These are phyloP conservation scores for Lates japonicus DNA, from an alignment of 2,797 vertebrate genomes.

Conservation along the genomic window DNA sequence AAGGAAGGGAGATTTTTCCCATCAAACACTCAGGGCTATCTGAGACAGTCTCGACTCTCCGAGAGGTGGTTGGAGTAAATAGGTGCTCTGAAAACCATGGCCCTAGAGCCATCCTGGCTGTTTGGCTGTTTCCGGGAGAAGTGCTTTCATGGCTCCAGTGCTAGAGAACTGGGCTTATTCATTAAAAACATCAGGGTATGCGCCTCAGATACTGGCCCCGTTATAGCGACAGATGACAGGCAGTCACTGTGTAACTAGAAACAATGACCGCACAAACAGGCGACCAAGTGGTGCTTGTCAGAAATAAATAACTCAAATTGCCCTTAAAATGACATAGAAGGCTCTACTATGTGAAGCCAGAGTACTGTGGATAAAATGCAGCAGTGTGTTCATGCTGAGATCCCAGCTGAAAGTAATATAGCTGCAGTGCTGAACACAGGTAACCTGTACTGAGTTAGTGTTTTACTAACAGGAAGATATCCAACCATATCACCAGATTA, in stretches of 20 bases:
- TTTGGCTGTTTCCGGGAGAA: constrained; percentile 26
- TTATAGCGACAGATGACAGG: constrained; percentile 47
- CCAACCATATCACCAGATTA: too few species aligned
- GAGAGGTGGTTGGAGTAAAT: constrained; percentile 58
- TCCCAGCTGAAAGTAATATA: neutral
- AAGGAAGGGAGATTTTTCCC: constrained; percentile 69
- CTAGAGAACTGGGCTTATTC: constrained; percentile 14
- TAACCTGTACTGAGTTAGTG: neutral
- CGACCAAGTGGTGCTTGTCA: constrained; percentile 33
- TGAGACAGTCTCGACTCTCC: constrained; percentile 53
- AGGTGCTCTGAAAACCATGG: constrained; percentile 62
- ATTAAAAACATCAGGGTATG: constrained; percentile 44
- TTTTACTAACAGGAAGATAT: too few species aligned
- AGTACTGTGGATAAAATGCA: neutral
- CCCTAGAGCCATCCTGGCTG: constrained; percentile 34
- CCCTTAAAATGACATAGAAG: constrained; percentile 29
- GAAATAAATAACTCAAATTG: constrained; percentile 30
- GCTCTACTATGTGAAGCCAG: constrained; percentile 5
- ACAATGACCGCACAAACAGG: constrained; percentile 35
- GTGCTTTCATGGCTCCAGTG: constrained; percentile 11
- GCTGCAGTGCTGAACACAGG: neutral
- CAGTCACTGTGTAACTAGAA: constrained; percentile 14
- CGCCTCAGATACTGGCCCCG: constrained; percentile 5
- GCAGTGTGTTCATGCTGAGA: neutral
- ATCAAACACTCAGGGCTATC: constrained; percentile 78